Evolutionary conservation across 2,888 invertebrate genomes (phyloP), one percentile per base, ranked within the genome.

Genomic region (Agonopterix subpropinquella): DNA sequence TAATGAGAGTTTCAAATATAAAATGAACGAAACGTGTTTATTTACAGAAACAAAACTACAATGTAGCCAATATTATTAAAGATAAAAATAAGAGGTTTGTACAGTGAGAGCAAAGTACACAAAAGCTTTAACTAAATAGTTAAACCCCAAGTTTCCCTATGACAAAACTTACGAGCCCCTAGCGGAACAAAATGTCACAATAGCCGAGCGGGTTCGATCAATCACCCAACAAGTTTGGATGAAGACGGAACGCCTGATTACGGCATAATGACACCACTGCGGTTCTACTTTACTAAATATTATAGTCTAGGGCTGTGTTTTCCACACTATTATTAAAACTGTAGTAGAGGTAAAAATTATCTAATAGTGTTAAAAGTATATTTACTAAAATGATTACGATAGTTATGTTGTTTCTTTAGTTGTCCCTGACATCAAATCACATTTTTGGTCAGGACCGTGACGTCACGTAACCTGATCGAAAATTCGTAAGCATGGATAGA

Each of bases 221-320:
- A 52, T 54, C 54, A 54, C 50, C 36, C 36, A 4, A 41, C 47
- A 36, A 45, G 49, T 53, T 8, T 18, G 41, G 36, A 51, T 52
- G 53, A 45, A 50, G 54, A 52, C 45, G 52, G 45, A 45, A 47
- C 44, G 41, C 52, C 44, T 54, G 52, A 52, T 54, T 54, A 52
- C 50, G 13, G 18, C 43, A 43, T 48, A 51, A 51, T 51, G 48
- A 51, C 51, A 47, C 36, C 49, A 47, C 39, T 41, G 49, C 46
- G 47, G 42, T 11, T 44, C 4, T 36, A n/a, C 8, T 36, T n/a
- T n/a, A n/a, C n/a, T n/a, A n/a, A 44, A 36, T n/a, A n/a, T n/a
- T n/a, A 8, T 44, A 44, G 8, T 42, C 11, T 42, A 42, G 11
- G 11, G 42, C 42, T 42, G 8, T 42, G 39, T 39, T 4, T 39